Evolutionary conservation across 2,797 vertebrate species (phyloP).

Genomic region (Natrix natrix): DNA sequence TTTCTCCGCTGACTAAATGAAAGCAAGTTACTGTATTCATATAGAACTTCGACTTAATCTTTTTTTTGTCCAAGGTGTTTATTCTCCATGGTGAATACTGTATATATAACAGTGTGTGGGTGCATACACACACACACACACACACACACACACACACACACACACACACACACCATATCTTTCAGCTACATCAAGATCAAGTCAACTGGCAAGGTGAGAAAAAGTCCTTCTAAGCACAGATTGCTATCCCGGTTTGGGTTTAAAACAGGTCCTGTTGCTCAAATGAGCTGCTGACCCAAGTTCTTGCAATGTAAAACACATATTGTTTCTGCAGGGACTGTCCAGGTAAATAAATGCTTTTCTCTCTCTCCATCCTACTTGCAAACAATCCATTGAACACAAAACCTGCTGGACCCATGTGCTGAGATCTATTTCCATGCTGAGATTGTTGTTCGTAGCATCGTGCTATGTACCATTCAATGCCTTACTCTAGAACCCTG

Average conservation of each 20-base stretch:
- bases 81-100: not conserved
- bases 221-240: not conserved
- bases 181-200: not conserved
- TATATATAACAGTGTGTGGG: not conserved
- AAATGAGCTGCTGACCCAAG: not conserved
- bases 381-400: not conserved
- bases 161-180: not conserved
- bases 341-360: not conserved
- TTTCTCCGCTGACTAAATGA: not conserved
- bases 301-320: not conserved
- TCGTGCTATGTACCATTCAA: not conserved
- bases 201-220: not conserved
- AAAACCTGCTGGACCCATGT: not conserved
- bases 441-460: not conserved
- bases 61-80: not conserved
- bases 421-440: not conserved
- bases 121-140: too few relatives aligned
- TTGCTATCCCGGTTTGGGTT: not conserved
- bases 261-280: not conserved
- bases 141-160: not conserved
- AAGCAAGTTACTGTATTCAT: not conserved
- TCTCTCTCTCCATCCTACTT: too few relatives aligned
- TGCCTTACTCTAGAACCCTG: not conserved
- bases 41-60: not conserved
- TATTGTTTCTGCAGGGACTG: not conserved